These are phyloP conservation scores for Eupithecia subfuscata DNA, from an alignment of 2,888 invertebrate species.

Conservation along the genomic window DNA sequence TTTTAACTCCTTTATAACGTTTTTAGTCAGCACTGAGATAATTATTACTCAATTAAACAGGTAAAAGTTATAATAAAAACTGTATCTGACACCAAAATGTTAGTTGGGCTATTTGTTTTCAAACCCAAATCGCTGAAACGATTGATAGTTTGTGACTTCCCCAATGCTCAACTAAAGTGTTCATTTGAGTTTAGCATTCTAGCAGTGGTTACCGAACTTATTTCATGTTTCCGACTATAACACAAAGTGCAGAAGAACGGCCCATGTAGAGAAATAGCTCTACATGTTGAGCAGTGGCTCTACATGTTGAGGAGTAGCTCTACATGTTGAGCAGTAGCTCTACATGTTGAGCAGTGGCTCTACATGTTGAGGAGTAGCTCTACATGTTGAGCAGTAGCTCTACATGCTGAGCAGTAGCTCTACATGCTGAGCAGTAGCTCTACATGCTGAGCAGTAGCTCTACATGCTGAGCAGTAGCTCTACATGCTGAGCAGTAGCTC, in stretches of 20 bases:
- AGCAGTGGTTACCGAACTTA: background rate
- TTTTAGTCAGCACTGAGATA: too few relatives aligned
- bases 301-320: too few relatives aligned
- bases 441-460: background rate
- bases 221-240: background rate
- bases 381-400: background rate
- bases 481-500: too few relatives aligned
- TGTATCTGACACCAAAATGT: too few relatives aligned
- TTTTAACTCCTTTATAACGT: too few relatives aligned
- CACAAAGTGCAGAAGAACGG: background rate
- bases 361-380: too few relatives aligned
- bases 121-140: background rate
- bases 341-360: background rate
- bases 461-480: background rate
- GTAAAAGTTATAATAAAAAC: too few relatives aligned
- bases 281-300: background rate
- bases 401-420: background rate
- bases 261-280: background rate
- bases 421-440: too few relatives aligned
- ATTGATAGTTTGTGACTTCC: too few relatives aligned
- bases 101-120: background rate
- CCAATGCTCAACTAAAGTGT: too few relatives aligned
- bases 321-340: background rate
- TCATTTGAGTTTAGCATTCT: background rate
- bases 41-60: too few relatives aligned